Evolutionary conservation across 2,888 invertebrate genomes (phyloP), one percentile per base, ranked within the genome.

Genomic region (Synergus umbraculus): DNA sequence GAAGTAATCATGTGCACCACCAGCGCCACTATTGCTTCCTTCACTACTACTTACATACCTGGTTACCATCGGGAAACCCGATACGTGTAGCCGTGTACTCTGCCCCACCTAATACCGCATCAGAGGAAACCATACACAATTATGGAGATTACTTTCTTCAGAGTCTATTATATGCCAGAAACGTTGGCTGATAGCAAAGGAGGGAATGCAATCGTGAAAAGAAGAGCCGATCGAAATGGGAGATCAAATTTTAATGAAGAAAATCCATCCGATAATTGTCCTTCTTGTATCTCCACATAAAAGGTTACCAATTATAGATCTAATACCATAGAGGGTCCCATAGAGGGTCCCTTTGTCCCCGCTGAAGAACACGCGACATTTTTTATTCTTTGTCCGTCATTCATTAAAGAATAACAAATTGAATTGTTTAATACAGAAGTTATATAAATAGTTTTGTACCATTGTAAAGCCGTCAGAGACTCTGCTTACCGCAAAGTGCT

Each of bases 1-100:
- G 78, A 85, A 86, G 85, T 87, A 87, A 88, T 88, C 85, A 82
- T 77, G 83, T 63, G 54, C 77, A 5, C 79, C 78, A 54, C 77
- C 37, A 67, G 76, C 76, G 69, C 67, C 77, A 64, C 66, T 54
- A 76, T 64, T 58, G 12, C 67, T 41, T 37, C 49, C 49, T 15
- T 29, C 69, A 37, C 43, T 44, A 66, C 66, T 18, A 44, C 22
- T 37, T 73, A 18, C 44, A 15, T 37, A 54, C 73, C 73, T 73
- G 49, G 29, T 44, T 64, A 65, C 77, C 77, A 46, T 78, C 58
- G 65, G 63, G 86, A 88, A 86, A 81, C 84, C 84, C 83, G 81
- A 84, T 84, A 86, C 82, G 78, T 81, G 76, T 77, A 29, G 41
- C 43, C 22, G n/a, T 54, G 13, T 76, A n/a, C 54, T 15, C 15